Evolutionary conservation across 2,797 vertebrate genomes (phyloP).

Genomic region (Phoeniculus purpureus): DNA sequence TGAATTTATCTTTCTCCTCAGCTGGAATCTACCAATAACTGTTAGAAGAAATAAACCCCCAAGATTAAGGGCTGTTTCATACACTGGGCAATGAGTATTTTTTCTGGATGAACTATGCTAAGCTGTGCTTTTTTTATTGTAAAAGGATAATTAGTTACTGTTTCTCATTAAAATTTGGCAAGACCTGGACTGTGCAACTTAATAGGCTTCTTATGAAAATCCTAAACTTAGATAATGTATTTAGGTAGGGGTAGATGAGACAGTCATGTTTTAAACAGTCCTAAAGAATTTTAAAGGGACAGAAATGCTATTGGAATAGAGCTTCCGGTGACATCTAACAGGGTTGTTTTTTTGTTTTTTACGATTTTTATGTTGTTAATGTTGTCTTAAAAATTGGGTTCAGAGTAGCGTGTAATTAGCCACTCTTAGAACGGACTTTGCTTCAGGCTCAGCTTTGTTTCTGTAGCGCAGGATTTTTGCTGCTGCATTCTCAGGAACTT

Average conservation of each 20-base stretch:
- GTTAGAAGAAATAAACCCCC: background rate
- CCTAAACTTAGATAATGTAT: background rate
- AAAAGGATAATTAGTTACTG: background rate
- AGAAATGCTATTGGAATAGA: background rate
- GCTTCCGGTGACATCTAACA: background rate
- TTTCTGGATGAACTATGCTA: background rate
- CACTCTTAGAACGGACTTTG: background rate
- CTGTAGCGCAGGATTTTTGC: background rate
- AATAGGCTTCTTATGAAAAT: background rate
- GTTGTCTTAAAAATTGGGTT: slow-evolving; percentile 1
- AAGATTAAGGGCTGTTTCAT: background rate
- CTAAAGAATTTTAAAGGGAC: background rate
- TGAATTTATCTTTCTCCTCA: background rate
- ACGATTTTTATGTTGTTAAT: background rate
- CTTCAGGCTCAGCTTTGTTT: background rate
- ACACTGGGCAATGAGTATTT: background rate
- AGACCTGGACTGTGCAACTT: background rate
- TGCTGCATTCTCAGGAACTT: background rate
- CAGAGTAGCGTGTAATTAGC: slow-evolving; percentile 9
- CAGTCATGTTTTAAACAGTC: background rate
- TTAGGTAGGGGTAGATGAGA: background rate
- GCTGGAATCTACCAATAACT: background rate
- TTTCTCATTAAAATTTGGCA: background rate
- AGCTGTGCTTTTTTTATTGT: background rate
- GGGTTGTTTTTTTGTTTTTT: background rate